Evolutionary conservation across 2,888 invertebrate genomes (phyloP), one percentile per base, ranked within the genome.

Genomic region (Drosophila peninsularis): DNA sequence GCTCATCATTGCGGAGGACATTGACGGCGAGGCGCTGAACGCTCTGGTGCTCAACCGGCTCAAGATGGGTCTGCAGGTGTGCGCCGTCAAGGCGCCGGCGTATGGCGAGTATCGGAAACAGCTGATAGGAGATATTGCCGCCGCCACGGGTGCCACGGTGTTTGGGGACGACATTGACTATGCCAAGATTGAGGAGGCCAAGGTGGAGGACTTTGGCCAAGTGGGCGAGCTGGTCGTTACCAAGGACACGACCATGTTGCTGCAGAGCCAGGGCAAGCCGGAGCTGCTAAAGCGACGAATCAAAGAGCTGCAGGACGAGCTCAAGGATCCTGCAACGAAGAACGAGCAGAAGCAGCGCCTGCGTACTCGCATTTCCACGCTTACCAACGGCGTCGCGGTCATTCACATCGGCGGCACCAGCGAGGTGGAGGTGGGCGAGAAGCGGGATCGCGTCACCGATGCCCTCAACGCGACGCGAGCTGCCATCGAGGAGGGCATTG

Each of bases 401-500:
- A 92, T 96, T 3, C 95, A 95, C 90, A 95, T 98, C 75, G 98
- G 98, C 71, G 98, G 98, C 34, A 96, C 97, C 60, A 96, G 96
- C 89, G 96, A 96, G 87, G 96, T 98, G 10, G 98, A 98, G 92
- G 98, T 98, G 0, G 97, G 97, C 90, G 98, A 98, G 93, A 98
- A 98, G 93, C 98, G 98, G 90, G 98, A 98, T 90, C 94, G 98
- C 61, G 98, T 98, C 2, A 97, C 96, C 90, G 98, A 98, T 93
- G 98, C 98, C 0, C 93, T 99, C 36, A 97, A 97, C 91, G 98
- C 98, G 0, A 99, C 98, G 0, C 94, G 98, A 24, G 98, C 98
- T 49, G 98, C 98, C 32, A 97, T 99, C 55, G 98, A 98, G 91
- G 98, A 99, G 93, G 98, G 98, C 62, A 98, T 99, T 91, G 98